Evolutionary conservation across 2,888 invertebrate species (phyloP), one percentile per base, ranked within the genome.

Genomic region (Ecliptopera silaceata): DNA sequence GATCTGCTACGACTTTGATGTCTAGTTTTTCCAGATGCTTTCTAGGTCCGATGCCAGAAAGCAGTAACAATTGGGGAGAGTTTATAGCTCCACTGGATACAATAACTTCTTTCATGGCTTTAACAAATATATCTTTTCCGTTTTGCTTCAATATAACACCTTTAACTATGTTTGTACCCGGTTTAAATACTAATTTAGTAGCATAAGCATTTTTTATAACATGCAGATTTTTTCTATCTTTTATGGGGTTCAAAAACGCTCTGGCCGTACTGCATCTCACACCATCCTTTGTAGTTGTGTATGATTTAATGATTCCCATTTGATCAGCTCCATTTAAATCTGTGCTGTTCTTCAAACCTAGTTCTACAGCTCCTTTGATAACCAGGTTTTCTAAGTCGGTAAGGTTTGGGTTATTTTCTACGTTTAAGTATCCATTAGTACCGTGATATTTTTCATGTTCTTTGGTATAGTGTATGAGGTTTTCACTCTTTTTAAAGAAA

Each of bases 401-500:
- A 1, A 59, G 47, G 10, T 74, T 58, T 4, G 61, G 72, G 8
- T 70, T 75, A 57, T 80, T 74, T 61, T 86, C 86, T 1, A 91
- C 80, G 36, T 79, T 81, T 15, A 86, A 71, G 56, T 80, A 88
- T 1, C 92, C 92, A 3, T 82, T 80, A 1, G 66, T 74, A 5
- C 77, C 77, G 57, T 90, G 90, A 60, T 82, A 84, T 61, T 75
- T 71, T 29, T 65, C 64, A 1, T 64, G 63, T 34, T 77, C 72
- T 32, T 70, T 59, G 13, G 66, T 68, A 1, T 66, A 3, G 47
- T 63, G 26, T 5, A 68, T 68, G 3, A 69, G 60, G 10, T 92
- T 89, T 76, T 94, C 88, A 1, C 91, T 90, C 63, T 92, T 93
- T 41, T 86, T 84, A 26, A 92, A 92, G 63, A 90, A 93, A 0